Evolutionary conservation across 92 coral and sea anemone genomes (phyloP).

Genomic region (Palythoa heliodiscus): DNA sequence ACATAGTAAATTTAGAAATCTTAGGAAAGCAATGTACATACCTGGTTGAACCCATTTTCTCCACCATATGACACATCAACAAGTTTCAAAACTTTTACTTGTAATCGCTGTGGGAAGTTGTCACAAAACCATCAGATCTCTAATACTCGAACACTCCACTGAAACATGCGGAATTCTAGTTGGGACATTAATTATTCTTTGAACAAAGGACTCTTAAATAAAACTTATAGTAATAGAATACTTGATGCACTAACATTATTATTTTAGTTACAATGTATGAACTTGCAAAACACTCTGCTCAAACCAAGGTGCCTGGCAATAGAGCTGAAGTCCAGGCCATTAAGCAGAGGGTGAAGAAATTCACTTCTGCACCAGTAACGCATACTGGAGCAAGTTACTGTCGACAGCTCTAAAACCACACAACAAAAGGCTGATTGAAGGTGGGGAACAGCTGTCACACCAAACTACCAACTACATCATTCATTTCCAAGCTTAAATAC

Average conservation of each 20-base stretch:
- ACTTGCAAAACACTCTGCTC: conserved; percentile 89
- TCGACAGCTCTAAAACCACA: conserved; percentile 95
- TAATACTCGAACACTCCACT: neutral
- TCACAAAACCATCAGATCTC: neutral
- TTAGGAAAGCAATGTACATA: neutral
- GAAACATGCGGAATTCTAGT: neutral
- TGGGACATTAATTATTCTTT: too few relatives aligned
- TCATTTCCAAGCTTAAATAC: too few relatives aligned
- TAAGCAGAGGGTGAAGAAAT: conserved; percentile 92
- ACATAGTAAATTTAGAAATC: too few relatives aligned
- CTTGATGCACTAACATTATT: neutral
- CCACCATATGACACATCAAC: conserved; percentile 99
- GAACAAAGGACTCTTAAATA: too few relatives aligned
- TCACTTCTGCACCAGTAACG: conserved; percentile 38
- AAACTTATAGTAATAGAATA: too few relatives aligned
- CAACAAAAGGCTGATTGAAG: conserved; percentile 65
- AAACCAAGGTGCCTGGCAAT: conserved; percentile 30
- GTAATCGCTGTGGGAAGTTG: conserved; percentile 72
- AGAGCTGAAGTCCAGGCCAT: conserved; percentile 41
- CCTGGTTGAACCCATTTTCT: conserved; percentile 99
- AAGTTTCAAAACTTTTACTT: conserved; percentile 84
- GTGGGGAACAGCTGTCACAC: conserved; percentile 92
- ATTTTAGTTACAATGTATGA: conserved; percentile 54
- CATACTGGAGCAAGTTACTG: conserved; percentile 50
- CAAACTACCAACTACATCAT: neutral